Base-by-base conservation (phyloP, 2,113 vertebrate species). In the Seriola dumerili region DNA sequence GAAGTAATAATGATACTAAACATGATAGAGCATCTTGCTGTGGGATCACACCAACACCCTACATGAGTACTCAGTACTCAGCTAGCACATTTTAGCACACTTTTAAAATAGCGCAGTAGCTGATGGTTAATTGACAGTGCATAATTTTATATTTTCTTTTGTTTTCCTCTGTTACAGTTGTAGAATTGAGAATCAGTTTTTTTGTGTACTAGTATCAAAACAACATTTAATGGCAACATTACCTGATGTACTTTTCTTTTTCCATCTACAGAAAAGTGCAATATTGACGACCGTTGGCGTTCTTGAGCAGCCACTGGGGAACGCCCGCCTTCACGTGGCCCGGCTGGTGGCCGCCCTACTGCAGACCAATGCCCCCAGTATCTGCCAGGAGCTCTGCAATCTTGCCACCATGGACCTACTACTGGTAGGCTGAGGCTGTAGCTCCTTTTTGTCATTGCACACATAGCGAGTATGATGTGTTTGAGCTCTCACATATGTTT, bases 241-340 rank as follows among this genome's bases (percentile, higher is more conserved):
- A 46, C 5, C 25, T 42, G 16, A n/a, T 40, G 10, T 12, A 12
- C n/a, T 68, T 19, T 58, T 52, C 16, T 38, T 21, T 4, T 78
- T 73, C 9, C 25, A 5, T 38, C 42, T 5, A 23, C 85, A 99
- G 97, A 98, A 96, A 94, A 87, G 95, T 85, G 96, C 98, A 23
- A 98, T 99, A 95, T 94, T 99, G 85, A 99, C 97, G 6, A 99
- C 97, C 13, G 96, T 99, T 14, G 98, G 98, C 5, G 83, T 99
- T 89, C 91, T 99, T 80, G 97, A 99, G 90, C 97, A 98, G 95
- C 98, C 98, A 0, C 94, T 99, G 88, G 98, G 98, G 23, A 99
- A 96, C 0, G 96, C 97, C 34, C 97, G 98, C 52, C 97, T 99
- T 72, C 98, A 99, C 0, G 95, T 97, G 4, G 96, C 97, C 21